Percentiles rank a stretch among this genome's conserved stretches.
Conservation (phyloP, 2,888 invertebrate species). For the Homarus gammarus region DNA sequence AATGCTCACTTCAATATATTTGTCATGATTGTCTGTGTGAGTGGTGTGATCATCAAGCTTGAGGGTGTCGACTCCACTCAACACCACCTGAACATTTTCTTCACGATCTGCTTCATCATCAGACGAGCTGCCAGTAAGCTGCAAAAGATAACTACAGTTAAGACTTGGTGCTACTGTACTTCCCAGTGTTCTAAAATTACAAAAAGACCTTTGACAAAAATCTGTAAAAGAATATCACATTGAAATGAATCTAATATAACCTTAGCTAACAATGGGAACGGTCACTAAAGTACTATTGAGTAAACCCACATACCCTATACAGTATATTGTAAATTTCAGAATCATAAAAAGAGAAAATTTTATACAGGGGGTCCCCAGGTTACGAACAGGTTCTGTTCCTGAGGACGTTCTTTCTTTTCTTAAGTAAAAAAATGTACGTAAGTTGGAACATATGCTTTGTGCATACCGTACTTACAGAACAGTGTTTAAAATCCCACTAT, state of each 20-base stretch:
- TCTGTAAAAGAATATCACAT: not conserved
- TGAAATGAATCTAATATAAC: not conserved
- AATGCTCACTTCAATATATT: slow-evolving; percentile 67
- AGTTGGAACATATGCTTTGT: no score
- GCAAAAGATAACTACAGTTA: not conserved
- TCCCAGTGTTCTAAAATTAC: not conserved
- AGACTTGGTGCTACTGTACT: not conserved
- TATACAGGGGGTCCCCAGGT: no score
- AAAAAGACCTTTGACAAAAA: not conserved
- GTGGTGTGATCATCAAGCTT: slow-evolving; percentile 69
- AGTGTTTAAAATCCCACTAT: no score
- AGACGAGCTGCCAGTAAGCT: slow-evolving; percentile 53
- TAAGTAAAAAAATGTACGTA: no score
- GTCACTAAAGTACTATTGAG: no score
- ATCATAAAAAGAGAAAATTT: no score
- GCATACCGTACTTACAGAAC: no score
- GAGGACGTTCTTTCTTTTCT: no score
- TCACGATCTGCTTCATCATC: slow-evolving; percentile 65
- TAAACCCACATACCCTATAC: no score
- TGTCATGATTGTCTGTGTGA: slow-evolving; percentile 60
- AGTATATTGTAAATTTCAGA: no score
- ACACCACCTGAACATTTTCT: slow-evolving; percentile 66
- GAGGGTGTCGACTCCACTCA: slow-evolving; percentile 74
- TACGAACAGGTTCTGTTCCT: no score
- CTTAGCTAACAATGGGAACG: no score